Evolutionary conservation across 1,140 invertebrate genomes (phyloP).

Genomic region (Brachionus rotundiformis): DNA sequence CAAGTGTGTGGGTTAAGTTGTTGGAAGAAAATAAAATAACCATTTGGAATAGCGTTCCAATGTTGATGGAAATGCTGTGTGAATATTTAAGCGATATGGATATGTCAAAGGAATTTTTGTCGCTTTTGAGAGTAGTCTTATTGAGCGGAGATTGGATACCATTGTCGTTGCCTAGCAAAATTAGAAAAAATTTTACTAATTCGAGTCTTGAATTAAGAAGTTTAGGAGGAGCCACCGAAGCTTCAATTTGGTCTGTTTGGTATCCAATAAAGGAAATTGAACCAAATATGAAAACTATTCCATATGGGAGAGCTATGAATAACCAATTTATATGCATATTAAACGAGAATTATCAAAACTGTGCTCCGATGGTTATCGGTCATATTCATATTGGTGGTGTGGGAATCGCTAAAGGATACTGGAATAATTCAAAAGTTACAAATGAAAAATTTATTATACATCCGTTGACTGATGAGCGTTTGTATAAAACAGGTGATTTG

Average conservation of each 20-base stretch:
- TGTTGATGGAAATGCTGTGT: neutral
- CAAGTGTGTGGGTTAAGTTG: neutral
- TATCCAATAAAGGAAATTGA: neutral
- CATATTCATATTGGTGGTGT: neutral
- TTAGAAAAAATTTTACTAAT: neutral
- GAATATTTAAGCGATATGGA: neutral
- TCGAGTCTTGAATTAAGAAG: neutral
- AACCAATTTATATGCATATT: neutral
- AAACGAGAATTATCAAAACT: neutral
- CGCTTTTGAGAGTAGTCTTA: neutral
- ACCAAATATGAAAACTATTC: neutral
- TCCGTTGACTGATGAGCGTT: neutral
- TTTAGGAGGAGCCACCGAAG: neutral
- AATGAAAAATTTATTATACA: neutral
- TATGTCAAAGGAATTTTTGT: neutral
- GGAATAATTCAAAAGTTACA: neutral
- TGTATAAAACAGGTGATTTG: neutral
- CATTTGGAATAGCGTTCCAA: slow-evolving; percentile 21
- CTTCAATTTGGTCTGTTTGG: neutral
- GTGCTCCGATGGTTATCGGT: neutral
- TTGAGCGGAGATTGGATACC: slow-evolving; percentile 19
- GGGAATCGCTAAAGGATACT: neutral
- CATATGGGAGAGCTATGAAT: neutral
- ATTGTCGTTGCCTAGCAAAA: neutral
- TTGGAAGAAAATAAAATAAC: neutral